Percentiles rank a stretch among this genome's conserved stretches.
Evolutionary conservation across 2,888 invertebrate species (phyloP).

Genomic region (Torymus aiolomorphi): DNA sequence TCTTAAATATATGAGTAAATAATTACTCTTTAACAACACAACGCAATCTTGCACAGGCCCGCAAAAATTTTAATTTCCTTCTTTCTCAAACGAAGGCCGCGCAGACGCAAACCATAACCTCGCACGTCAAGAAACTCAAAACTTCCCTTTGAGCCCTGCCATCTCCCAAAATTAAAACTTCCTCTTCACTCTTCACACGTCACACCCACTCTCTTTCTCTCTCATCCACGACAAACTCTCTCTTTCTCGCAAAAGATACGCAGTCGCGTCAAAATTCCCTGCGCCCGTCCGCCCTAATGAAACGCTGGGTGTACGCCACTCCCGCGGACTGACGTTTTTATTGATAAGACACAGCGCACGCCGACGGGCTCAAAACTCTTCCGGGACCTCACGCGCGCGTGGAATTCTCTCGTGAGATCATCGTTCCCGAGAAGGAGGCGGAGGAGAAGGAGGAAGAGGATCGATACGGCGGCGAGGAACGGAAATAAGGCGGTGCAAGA

Average conservation of each 20-base stretch:
- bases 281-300: neutral
- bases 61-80: too few relatives aligned
- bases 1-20: too few relatives aligned
- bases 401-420: neutral
- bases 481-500: too few relatives aligned
- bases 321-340: conserved; percentile 43
- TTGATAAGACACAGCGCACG: conserved; percentile 23
- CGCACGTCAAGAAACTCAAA: too few relatives aligned
- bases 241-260: neutral
- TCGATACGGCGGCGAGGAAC: neutral
- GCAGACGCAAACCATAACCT: too few relatives aligned
- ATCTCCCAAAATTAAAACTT: too few relatives aligned
- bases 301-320: conserved; percentile 1
- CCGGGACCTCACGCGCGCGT: neutral
- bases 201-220: too few relatives aligned
- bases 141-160: too few relatives aligned
- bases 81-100: too few relatives aligned
- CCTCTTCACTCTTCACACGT: too few relatives aligned
- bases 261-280: neutral
- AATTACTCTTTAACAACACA: too few relatives aligned
- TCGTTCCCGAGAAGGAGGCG: neutral
- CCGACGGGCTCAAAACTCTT: conserved; percentile 10
- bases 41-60: too few relatives aligned
- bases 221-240: neutral
- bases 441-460: neutral